phyloP scores from a whole-genome alignment of 2,797 vertebrate genomes.

The Sebastiscus albofasciatus region DNA sequence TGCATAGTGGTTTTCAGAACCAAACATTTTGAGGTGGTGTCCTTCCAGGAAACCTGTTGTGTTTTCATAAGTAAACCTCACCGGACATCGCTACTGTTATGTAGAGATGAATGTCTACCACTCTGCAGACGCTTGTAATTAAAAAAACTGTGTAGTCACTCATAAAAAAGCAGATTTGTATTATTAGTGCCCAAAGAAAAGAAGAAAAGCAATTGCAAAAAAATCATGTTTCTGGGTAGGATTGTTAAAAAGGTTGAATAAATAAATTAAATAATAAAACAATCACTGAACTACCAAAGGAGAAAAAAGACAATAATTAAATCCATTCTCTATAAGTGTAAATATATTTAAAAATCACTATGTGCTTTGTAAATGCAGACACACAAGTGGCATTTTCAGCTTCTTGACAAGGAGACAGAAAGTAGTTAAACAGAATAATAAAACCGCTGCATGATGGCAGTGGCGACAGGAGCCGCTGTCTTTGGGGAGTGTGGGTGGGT shows the following conservation, averaged over 20 bases:
- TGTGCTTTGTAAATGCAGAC: conserved; percentile 7
- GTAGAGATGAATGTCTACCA: neutral
- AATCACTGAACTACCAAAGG: neutral
- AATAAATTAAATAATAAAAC: neutral
- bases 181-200: neutral
- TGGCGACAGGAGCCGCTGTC: conserved; percentile 43
- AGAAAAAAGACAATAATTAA: neutral
- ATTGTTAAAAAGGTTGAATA: neutral
- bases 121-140: neutral
- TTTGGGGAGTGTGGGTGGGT: conserved; percentile 59
- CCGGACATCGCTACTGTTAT: neutral
- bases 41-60: neutral
- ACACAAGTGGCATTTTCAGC: conserved; percentile 35
- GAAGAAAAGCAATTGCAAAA: neutral
- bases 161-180: neutral
- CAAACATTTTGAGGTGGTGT: neutral
- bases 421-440: conserved; percentile 56
- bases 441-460: conserved; percentile 45
- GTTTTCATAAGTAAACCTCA: neutral
- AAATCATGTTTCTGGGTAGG: neutral
- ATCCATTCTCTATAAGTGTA: neutral
- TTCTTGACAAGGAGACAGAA: conserved; percentile 42
- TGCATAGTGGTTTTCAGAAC: neutral
- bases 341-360: conserved; percentile 9
- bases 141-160: neutral